Evolutionary conservation across 2,113 vertebrate species (phyloP).

Genomic region (Glareola pratincola): DNA sequence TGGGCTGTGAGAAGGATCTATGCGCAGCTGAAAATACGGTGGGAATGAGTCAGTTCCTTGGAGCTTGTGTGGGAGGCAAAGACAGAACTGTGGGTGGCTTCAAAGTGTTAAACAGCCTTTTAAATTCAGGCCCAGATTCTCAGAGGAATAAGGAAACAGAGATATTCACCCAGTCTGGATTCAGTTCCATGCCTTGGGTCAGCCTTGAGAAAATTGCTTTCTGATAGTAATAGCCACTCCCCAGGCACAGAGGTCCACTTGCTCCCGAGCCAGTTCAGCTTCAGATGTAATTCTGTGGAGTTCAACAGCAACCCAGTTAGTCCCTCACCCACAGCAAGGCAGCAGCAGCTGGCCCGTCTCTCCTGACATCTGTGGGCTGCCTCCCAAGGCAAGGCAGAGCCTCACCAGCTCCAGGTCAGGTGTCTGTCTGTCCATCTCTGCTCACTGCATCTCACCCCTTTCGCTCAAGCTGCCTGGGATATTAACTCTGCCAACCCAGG

Average conservation of each 20-base stretch:
- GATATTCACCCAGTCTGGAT: not conserved
- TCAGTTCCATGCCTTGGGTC: constrained; percentile 5
- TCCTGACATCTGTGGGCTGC: not conserved
- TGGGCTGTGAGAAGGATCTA: constrained; percentile 12
- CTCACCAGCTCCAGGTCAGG: not conserved
- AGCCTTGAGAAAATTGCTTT: constrained; percentile 4
- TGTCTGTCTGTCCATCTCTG: not conserved
- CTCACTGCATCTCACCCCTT: not conserved
- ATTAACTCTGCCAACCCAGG: not conserved
- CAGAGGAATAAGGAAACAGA: constrained; percentile 38
- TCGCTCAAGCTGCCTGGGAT: not conserved
- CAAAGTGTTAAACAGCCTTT: constrained; percentile 57
- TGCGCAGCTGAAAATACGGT: constrained; percentile 29
- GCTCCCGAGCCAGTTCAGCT: not conserved
- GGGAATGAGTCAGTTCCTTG: constrained; percentile 64
- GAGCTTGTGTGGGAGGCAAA: constrained; percentile 56
- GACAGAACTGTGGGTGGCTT: constrained; percentile 52
- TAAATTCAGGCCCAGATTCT: constrained; percentile 26
- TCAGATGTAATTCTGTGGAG: not conserved
- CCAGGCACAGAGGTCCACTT: not conserved
- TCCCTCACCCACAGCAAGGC: not conserved
- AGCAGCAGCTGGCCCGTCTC: not conserved
- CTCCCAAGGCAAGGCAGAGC: not conserved
- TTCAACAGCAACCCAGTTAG: not conserved
- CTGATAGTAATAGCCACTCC: not conserved